Conservation (phyloP, 2,888 invertebrate species). For the Amorpha juglandis region DNA sequence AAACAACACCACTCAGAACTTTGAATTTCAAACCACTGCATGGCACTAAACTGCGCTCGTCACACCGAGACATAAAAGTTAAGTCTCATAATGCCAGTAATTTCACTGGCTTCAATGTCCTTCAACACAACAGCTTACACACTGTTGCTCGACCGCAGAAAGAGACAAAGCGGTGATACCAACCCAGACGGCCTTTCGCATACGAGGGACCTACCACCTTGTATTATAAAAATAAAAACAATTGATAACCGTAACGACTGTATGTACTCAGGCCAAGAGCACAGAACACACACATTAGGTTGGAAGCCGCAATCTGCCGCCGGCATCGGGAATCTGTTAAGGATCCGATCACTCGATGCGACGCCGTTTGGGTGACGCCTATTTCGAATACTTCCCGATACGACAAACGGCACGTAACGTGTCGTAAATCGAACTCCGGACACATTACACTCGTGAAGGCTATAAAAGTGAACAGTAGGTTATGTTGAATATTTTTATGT, state of each 20-base stretch:
- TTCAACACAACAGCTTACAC: too few relatives aligned
- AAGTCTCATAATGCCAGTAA: too few relatives aligned
- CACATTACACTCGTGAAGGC: slow-evolving; percentile 49
- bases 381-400: slow-evolving; percentile 66
- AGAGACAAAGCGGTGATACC: too few relatives aligned
- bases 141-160: too few relatives aligned
- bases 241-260: slow-evolving; percentile 11
- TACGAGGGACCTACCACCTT: too few relatives aligned
- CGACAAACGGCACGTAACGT: slow-evolving; percentile 49
- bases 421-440: slow-evolving; percentile 58
- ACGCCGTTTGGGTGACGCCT: slow-evolving; percentile 65
- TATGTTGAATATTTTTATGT: not conserved
- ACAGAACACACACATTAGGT: slow-evolving; percentile 58
- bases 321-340: slow-evolving; percentile 60
- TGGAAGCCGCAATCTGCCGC: slow-evolving; percentile 60
- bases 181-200: too few relatives aligned
- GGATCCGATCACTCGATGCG: slow-evolving; percentile 65
- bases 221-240: too few relatives aligned
- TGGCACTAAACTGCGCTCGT: too few relatives aligned
- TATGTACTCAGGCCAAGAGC: slow-evolving; percentile 29
- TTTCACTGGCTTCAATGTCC: too few relatives aligned
- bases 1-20: too few relatives aligned
- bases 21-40: too few relatives aligned
- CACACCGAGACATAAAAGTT: too few relatives aligned
- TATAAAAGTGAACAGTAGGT: slow-evolving; percentile 20